Conservation (phyloP, 2,888 invertebrate genomes). For the Psylliodes chrysocephalus region DNA sequence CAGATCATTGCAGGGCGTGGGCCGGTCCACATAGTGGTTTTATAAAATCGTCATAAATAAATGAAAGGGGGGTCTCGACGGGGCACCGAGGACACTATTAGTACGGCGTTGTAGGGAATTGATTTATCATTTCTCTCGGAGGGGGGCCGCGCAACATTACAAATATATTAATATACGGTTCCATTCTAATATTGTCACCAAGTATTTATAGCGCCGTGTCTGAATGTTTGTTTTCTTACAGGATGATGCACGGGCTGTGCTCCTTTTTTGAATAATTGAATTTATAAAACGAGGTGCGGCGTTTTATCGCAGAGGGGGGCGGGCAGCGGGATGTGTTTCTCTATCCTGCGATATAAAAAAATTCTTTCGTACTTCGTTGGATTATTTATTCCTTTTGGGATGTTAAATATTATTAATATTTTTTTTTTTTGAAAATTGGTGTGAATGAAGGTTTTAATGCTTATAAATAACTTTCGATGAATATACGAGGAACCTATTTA, state of each 20-base stretch:
- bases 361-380: background rate
- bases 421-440: too few relatives aligned
- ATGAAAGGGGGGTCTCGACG: constrained; percentile 57
- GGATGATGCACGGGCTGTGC: constrained; percentile 46
- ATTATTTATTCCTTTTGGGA: too few relatives aligned
- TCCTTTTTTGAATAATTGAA: constrained; percentile 60
- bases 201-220: constrained; percentile 63
- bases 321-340: background rate
- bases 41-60: constrained; percentile 64
- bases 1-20: constrained; percentile 53
- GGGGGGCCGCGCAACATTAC: constrained; percentile 61
- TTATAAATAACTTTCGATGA: too few relatives aligned
- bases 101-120: constrained; percentile 63
- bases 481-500: too few relatives aligned
- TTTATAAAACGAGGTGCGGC: constrained; percentile 60
- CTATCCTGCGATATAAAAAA: constrained; percentile 9
- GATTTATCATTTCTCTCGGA: constrained; percentile 63
- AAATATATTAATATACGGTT: constrained; percentile 63
- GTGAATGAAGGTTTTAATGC: too few relatives aligned
- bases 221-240: constrained; percentile 60
- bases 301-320: constrained; percentile 55
- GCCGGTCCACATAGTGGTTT: constrained; percentile 54
- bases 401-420: too few relatives aligned
- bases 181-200: constrained; percentile 66
- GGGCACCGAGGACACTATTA: constrained; percentile 63